These are phyloP conservation scores for Barypeithes pellucidus DNA, from an alignment of 2,888 invertebrate species.

Conservation along the genomic window DNA sequence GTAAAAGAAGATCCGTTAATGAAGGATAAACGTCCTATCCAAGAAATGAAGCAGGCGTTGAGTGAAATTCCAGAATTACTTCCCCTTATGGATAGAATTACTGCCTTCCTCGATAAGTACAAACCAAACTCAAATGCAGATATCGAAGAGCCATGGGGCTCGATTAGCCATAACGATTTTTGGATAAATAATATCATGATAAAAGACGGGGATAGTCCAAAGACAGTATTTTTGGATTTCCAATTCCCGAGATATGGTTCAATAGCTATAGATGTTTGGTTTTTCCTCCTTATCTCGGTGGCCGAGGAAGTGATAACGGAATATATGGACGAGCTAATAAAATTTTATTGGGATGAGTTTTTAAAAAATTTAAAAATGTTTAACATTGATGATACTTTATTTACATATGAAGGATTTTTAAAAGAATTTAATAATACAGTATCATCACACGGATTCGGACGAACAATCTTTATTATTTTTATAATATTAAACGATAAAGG, in stretches of 20 bases:
- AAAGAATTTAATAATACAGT: background rate
- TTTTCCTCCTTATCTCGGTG: slow-evolving; percentile 27
- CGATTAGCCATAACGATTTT: slow-evolving; percentile 46
- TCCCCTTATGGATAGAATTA: slow-evolving; percentile 22
- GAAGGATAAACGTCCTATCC: background rate
- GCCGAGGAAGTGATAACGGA: background rate
- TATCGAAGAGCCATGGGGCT: slow-evolving; percentile 44
- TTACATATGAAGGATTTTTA: slow-evolving; percentile 2
- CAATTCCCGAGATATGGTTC: slow-evolving; percentile 25
- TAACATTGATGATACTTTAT: background rate
- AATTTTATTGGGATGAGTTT: background rate
- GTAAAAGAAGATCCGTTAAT: background rate
- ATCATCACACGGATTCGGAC: no score
- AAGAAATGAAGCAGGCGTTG: background rate
- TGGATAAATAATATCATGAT: slow-evolving; percentile 53
- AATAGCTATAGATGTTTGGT: slow-evolving; percentile 26
- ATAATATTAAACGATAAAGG: slow-evolving; percentile 33
- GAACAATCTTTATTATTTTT: slow-evolving; percentile 2
- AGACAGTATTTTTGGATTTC: slow-evolving; percentile 42
- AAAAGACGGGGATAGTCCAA: slow-evolving; percentile 27
- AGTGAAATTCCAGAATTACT: slow-evolving; percentile 15
- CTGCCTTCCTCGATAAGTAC: background rate
- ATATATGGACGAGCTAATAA: background rate
- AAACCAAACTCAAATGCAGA: background rate
- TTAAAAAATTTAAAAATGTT: background rate